Evolutionary conservation across 2,797 vertebrate species (phyloP), one percentile per base, ranked within the genome.

Genomic region (Oryzias dopingdopingensis): DNA sequence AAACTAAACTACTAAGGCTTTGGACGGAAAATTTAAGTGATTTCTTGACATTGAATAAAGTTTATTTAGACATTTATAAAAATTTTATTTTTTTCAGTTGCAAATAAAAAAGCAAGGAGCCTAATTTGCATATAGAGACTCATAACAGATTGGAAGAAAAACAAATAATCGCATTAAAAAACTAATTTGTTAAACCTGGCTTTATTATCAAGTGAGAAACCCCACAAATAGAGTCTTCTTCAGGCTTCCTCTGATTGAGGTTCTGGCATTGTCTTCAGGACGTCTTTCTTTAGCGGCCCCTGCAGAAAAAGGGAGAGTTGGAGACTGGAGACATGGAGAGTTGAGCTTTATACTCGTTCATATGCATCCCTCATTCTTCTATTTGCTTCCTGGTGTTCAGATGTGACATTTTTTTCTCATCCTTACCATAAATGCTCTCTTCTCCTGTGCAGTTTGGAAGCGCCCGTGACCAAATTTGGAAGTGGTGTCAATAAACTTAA

Each of bases 401-500:
- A 52, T 56, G 42, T 48, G 14, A 22, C 4, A n/a, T 42, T 16
- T 3, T 22, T 20, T 20, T 40, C 32, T 50, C 20, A 42, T 29
- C 73, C 92, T 91, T 79, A 98, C 96, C 95, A 98, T 96, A 74
- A 97, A 98, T 7, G 89, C 92, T 60, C 91, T 91, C 81, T 96
- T 98, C 84, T 98, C 96, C 79, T 95, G 92, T 4, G 91, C 88
- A 0, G 96, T 97, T 88, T 98, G 95, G 92, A 98, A 98, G 65
- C 91, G 82, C 0, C 96, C 96, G 0, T 95, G 89, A 56, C 96
- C 95, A 1, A 98, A 97, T 81, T 98, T 98, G 70, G 95, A 98
- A 2, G 95, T 96, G 29, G 96, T 98, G 73, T 98, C 95, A 0
- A 98, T 97, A 83, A 96, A 96, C 74, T 97, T 98, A 56, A 98